Evolutionary conservation across 2,113 vertebrate species (phyloP).

Genomic region (Paraplagusia blochii): DNA sequence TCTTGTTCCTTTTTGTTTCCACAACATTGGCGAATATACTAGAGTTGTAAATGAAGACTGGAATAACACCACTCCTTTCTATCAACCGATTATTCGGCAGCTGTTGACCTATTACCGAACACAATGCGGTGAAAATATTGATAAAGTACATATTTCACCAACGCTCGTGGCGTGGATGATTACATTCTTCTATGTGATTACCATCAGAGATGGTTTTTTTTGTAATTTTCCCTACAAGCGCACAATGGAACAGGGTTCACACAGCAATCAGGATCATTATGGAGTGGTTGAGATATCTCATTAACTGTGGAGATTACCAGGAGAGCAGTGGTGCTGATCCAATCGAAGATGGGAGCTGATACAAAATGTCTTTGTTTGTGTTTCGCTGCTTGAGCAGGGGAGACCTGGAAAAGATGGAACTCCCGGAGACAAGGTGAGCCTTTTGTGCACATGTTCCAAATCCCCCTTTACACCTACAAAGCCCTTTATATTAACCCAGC

Average conservation of each 20-base stretch:
- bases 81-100: slow-evolving; percentile 6
- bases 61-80: neutral
- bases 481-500: slow-evolving; percentile 56
- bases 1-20: slow-evolving; percentile 18
- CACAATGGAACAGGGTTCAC: slow-evolving; percentile 64
- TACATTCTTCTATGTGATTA: slow-evolving; percentile 63
- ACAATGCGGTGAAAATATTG: slow-evolving; percentile 44
- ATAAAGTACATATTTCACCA: slow-evolving; percentile 40
- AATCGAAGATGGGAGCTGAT: slow-evolving; percentile 69
- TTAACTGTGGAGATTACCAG: slow-evolving; percentile 68
- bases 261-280: slow-evolving; percentile 67
- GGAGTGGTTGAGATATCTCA: slow-evolving; percentile 69
- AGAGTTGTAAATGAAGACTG: neutral
- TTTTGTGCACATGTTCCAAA: slow-evolving; percentile 35
- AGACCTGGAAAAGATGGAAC: slow-evolving; percentile 78
- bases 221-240: slow-evolving; percentile 64
- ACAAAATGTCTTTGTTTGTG: slow-evolving; percentile 69
- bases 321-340: slow-evolving; percentile 66
- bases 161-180: slow-evolving; percentile 55
- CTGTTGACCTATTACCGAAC: slow-evolving; percentile 8
- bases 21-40: slow-evolving; percentile 13
- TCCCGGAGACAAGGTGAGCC: slow-evolving; percentile 77
- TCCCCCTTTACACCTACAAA: slow-evolving; percentile 58
- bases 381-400: slow-evolving; percentile 71
- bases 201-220: slow-evolving; percentile 65